Evolutionary conservation across 2,113 vertebrate genomes (phyloP), one percentile per base, ranked within the genome.

Genomic region (Nematolebias whitei): DNA sequence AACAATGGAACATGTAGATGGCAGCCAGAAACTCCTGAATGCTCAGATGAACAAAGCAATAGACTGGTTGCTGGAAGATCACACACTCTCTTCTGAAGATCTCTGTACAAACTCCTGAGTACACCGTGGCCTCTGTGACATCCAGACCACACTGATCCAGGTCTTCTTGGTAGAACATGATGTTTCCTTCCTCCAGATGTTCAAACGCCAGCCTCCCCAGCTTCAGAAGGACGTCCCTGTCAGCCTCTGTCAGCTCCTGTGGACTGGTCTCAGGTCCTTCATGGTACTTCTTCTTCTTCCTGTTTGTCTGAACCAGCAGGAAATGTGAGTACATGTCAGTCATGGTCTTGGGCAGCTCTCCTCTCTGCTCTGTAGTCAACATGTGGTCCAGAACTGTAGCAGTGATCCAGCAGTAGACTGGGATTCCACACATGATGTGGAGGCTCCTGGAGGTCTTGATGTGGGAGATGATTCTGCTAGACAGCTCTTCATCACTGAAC

Each of bases 391-490:
- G 44, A 47, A 47, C 44, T 47, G 16, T 47, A 19, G 44, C 44
- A 47, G 44, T 19, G 44, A 47, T 47, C 44, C 44, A 47, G 44
- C 44, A 47, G 44, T n/a, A 47, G n/a, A 47, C 44, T 47, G 44
- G 44, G 26, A 29, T 29, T 29, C 26, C 26, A 29, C 26, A 29
- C 26, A 29, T 29, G 26, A 29, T 29, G 7, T 19, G n/a, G 44
- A 47, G 44, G 44, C 44, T 47, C 44, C 44, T 47, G n/a, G 44
- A 47, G 44, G 44, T 47, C n/a, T 47, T 47, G 44, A 47, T 47
- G 44, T 47, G 44, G 8, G n/a, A 47, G 44, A 47, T 19, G n/a
- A 47, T 47, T 11, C 44, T 47, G 44, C n/a, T 47, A 18, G 44
- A 19, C 18, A 47, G 3, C 1, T n/a, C 44, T 47, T 47, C 44